Percentiles rank a stretch among this genome's conserved stretches.
phyloP scores from a whole-genome alignment of 2,888 invertebrate genomes.

The Nemotelus pantherinus region DNA sequence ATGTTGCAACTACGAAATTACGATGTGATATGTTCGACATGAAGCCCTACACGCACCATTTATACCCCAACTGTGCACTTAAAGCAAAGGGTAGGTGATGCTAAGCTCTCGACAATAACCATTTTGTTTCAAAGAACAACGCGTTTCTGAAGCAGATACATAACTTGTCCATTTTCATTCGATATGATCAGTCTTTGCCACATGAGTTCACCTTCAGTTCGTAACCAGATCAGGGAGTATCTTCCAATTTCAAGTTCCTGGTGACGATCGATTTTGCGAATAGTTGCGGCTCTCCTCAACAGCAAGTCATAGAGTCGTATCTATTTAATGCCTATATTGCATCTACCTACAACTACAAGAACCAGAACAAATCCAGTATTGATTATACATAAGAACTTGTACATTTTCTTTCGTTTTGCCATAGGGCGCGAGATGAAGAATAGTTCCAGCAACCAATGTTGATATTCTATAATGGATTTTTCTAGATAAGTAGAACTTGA shows the following conservation, averaged over 20 bases:
- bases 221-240: slow-evolving; percentile 43
- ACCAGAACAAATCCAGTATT: no score
- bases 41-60: slow-evolving; percentile 34
- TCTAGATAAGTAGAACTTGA: slow-evolving; percentile 18
- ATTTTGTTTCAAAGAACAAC: not conserved
- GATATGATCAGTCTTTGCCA: not conserved
- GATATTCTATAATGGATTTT: slow-evolving; percentile 19
- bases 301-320: not conserved
- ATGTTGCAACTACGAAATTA: slow-evolving; percentile 44
- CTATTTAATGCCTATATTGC: slow-evolving; percentile 7
- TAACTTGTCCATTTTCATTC: slow-evolving; percentile 29
- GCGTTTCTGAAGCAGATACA: slow-evolving; percentile 10
- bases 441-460: slow-evolving; percentile 9
- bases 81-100: not conserved
- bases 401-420: no score
- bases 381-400: no score
- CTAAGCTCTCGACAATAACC: no score
- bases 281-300: slow-evolving; percentile 1
- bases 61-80: slow-evolving; percentile 31
- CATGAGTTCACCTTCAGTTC: not conserved
- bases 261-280: slow-evolving; percentile 11
- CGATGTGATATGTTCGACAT: slow-evolving; percentile 24
- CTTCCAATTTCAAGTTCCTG: slow-evolving; percentile 33
- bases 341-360: not conserved
- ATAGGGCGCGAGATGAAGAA: not conserved